Percentiles rank a stretch among this genome's conserved stretches.
These are phyloP conservation scores for Ostrea denselamellosa DNA, from an alignment of 1,140 invertebrate species.

Conservation along the genomic window DNA sequence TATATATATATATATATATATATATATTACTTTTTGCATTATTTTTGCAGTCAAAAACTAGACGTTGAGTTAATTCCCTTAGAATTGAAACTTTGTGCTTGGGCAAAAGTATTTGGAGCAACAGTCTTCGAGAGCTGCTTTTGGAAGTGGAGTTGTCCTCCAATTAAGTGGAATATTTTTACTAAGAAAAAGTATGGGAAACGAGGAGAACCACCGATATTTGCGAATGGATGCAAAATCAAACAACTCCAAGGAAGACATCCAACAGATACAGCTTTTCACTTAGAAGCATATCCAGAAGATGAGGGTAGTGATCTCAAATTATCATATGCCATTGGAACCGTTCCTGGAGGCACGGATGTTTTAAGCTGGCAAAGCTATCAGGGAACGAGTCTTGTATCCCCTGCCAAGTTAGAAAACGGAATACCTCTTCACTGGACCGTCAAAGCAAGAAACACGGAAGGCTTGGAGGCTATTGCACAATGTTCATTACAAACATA, in stretches of 20 bases:
- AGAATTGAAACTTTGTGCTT: constrained; percentile 53
- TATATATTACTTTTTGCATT: too few species aligned
- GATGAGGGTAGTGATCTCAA: constrained; percentile 57
- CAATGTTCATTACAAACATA: constrained; percentile 53
- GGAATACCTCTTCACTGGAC: constrained; percentile 58
- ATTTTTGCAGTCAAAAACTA: constrained; percentile 46
- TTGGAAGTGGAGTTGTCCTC: constrained; percentile 56
- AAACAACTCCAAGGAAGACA: constrained; percentile 54
- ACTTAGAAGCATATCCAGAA: constrained; percentile 45
- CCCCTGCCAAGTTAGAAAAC: constrained; percentile 38
- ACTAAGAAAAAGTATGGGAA: constrained; percentile 44
- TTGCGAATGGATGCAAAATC: constrained; percentile 52
- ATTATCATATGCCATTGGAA: constrained; percentile 54
- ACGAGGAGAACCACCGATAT: constrained; percentile 51
- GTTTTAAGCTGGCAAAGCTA: constrained; percentile 52
- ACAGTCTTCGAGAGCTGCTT: constrained; percentile 50
- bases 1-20: too few species aligned
- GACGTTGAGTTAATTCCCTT: constrained; percentile 57
- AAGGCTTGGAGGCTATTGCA: constrained; percentile 42
- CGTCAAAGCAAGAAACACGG: constrained; percentile 52
- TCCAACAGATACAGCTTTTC: constrained; percentile 55
- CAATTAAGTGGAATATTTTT: constrained; percentile 50
- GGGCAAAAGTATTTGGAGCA: constrained; percentile 49
- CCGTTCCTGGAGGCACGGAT: constrained; percentile 50
- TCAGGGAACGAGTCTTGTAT: constrained; percentile 26